Percentiles rank a stretch among this genome's conserved stretches.
Conservation (phyloP, 2,797 vertebrate genomes). For the Acropternis orthonyx region DNA sequence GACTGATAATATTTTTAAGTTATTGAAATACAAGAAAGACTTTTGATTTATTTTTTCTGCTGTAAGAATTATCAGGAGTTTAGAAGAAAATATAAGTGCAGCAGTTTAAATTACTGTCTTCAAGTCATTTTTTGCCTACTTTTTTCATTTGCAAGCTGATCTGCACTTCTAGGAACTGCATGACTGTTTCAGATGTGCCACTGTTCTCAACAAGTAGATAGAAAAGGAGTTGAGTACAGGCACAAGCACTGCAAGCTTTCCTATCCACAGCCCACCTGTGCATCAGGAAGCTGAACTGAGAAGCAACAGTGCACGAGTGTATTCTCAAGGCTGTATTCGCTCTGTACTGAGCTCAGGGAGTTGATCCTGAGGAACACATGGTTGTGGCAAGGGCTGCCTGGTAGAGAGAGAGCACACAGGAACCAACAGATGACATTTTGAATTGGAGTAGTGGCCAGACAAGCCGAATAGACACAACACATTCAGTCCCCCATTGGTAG, state of each 20-base stretch:
- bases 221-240: not conserved
- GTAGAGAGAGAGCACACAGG: too few species aligned
- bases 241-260: not conserved
- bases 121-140: not conserved
- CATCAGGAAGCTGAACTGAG: not conserved
- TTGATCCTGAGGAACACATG: accelerated
- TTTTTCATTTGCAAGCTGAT: not conserved
- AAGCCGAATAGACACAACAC: not conserved
- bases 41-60: conserved; percentile 10
- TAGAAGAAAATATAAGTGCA: not conserved
- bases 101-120: not conserved
- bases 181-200: not conserved
- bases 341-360: not conserved
- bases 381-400: accelerated
- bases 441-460: not conserved
- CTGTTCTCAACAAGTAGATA: not conserved
- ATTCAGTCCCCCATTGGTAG: not conserved
- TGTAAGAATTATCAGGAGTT: not conserved
- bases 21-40: not conserved
- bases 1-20: not conserved
- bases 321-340: accelerated
- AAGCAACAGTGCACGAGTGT: accelerated
- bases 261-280: not conserved
- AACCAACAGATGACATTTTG: not conserved
- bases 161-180: not conserved